phyloP scores from a whole-genome alignment of 2,888 invertebrate species.

The Artemia sinica region DNA sequence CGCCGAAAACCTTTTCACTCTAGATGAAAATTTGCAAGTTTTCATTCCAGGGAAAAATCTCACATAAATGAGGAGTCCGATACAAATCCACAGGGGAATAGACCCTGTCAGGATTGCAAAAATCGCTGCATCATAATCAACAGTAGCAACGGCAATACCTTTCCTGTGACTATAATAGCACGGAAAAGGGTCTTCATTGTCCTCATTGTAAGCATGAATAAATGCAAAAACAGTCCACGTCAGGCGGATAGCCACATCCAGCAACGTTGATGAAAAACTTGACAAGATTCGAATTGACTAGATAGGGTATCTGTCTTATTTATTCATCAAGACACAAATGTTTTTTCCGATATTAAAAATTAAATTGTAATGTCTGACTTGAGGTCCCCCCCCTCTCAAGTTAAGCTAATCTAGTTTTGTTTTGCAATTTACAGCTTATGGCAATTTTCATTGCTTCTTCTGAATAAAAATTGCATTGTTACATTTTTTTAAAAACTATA shows the following conservation, averaged over 20 bases:
- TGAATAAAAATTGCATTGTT: too few relatives aligned
- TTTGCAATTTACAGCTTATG: too few relatives aligned
- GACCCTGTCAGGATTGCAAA: neutral
- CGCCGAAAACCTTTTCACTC: neutral
- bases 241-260: neutral
- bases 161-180: neutral
- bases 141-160: neutral
- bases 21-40: neutral
- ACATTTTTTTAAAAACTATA: too few relatives aligned
- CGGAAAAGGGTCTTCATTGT: neutral
- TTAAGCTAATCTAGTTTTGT: too few relatives aligned
- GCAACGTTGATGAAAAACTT: slow-evolving; percentile 1
- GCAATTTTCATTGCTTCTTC: too few relatives aligned
- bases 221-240: slow-evolving; percentile 1
- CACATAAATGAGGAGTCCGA: neutral
- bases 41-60: neutral
- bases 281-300: neutral
- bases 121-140: neutral
- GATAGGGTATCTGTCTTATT: too few relatives aligned
- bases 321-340: too few relatives aligned
- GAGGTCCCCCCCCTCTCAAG: too few relatives aligned
- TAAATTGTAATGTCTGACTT: too few relatives aligned
- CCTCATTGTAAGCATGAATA: neutral
- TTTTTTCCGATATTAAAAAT: too few relatives aligned
- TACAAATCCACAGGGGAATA: neutral